These are phyloP conservation scores for Lapara coniferarum DNA, from an alignment of 2,888 invertebrate genomes.

Conservation along the genomic window DNA sequence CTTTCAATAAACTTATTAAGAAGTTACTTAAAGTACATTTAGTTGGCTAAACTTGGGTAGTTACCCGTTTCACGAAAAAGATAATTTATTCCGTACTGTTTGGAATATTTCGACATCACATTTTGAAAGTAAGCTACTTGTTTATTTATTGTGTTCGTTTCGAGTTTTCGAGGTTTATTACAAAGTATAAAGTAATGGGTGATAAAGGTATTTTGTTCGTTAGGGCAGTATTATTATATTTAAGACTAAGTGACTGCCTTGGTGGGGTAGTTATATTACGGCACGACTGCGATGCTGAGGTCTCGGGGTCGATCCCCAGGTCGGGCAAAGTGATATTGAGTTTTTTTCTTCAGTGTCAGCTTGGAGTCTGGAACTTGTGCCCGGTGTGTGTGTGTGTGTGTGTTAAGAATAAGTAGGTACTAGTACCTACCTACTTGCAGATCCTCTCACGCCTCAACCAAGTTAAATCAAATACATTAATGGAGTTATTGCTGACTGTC, in stretches of 20 bases:
- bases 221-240: not conserved
- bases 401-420: no score
- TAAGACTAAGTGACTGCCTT: no score
- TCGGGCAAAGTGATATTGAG: no score
- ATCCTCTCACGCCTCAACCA: no score
- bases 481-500: no score
- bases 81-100: conserved; percentile 44
- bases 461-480: no score
- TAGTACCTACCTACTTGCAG: not conserved
- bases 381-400: no score
- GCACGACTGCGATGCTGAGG: no score
- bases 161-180: not conserved
- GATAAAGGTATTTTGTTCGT: not conserved
- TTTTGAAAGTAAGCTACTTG: not conserved
- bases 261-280: no score
- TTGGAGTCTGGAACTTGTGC: no score
- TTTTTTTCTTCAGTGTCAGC: no score
- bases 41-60: conserved; percentile 44
- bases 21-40: conserved; percentile 45
- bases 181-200: not conserved
- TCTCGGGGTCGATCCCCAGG: no score
- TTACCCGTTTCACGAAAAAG: conserved; percentile 44
- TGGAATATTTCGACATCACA: conserved; percentile 14
- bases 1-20: conserved; percentile 43
- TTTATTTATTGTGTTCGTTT: conserved; percentile 10